Percentiles rank a stretch among this genome's conserved stretches.
Evolutionary conservation across 2,113 vertebrate species (phyloP).

Genomic region (Oreochromis tanganicae): DNA sequence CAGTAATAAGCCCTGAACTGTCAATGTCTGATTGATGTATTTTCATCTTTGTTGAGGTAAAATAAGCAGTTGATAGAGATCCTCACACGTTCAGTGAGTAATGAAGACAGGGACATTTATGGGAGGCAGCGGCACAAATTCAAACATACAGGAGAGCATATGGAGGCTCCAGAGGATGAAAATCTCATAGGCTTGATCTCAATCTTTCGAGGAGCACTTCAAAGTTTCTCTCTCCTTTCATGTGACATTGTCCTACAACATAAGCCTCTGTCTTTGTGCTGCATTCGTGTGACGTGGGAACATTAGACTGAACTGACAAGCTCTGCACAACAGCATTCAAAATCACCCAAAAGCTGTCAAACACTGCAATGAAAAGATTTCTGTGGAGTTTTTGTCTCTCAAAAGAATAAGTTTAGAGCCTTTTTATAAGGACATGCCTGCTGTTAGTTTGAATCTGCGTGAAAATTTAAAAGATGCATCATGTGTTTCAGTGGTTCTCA

Average conservation of each 20-base stretch:
- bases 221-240: neutral
- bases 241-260: neutral
- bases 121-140: neutral
- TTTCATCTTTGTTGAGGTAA: neutral
- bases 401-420: neutral
- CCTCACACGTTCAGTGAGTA: neutral
- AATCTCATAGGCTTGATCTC: neutral
- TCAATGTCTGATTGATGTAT: neutral
- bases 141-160: neutral
- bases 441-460: neutral
- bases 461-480: neutral
- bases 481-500: neutral
- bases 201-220: neutral
- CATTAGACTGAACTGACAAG: constrained; percentile 7
- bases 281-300: neutral
- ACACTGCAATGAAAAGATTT: neutral
- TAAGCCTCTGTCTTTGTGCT: neutral
- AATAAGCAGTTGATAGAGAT: neutral
- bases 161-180: neutral
- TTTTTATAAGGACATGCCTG: neutral
- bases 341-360: neutral
- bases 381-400: neutral
- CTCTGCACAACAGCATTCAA: neutral
- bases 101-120: neutral
- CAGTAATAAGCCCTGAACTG: neutral